A percentile compares a stretch with the other conserved stretches of the same genome.
Evolutionary conservation across 2,888 invertebrate genomes (phyloP).

Genomic region (Temnothorax unifasciatus): DNA sequence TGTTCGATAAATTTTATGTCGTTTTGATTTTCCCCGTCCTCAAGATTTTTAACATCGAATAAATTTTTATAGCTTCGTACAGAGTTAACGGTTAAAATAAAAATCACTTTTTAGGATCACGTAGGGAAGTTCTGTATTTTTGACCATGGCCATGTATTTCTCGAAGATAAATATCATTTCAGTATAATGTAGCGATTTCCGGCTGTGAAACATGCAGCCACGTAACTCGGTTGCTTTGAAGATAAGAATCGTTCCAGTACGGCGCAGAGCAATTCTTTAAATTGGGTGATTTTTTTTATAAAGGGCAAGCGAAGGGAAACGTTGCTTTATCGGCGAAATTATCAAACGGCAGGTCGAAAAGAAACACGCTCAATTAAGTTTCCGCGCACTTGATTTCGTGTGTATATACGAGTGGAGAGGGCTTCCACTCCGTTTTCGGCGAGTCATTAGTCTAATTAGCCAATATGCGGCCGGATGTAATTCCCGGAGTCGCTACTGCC

Average conservation of each 20-base stretch:
- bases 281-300: conserved; percentile 24
- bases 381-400: conserved; percentile 43
- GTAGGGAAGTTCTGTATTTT: neutral
- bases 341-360: conserved; percentile 40
- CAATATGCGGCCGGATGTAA: conserved; percentile 68
- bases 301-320: neutral
- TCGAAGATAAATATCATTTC: conserved; percentile 32
- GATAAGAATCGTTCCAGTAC: conserved; percentile 40
- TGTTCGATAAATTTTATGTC: neutral
- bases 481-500: conserved; percentile 61
- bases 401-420: neutral
- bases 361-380: conserved; percentile 45
- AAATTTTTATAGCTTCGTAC: neutral
- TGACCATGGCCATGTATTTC: neutral
- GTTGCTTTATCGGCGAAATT: conserved; percentile 38
- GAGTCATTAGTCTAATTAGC: conserved; percentile 71
- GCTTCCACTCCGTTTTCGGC: conserved; percentile 58
- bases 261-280: conserved; percentile 38
- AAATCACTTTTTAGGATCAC: neutral
- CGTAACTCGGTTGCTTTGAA: conserved; percentile 10
- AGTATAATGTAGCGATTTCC: conserved; percentile 8
- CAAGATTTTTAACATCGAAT: neutral
- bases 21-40: neutral
- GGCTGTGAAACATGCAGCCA: conserved; percentile 20
- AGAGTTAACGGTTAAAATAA: neutral